Conservation (phyloP, 1,140 invertebrate species). For the Lasaia peninsularis region DNA sequence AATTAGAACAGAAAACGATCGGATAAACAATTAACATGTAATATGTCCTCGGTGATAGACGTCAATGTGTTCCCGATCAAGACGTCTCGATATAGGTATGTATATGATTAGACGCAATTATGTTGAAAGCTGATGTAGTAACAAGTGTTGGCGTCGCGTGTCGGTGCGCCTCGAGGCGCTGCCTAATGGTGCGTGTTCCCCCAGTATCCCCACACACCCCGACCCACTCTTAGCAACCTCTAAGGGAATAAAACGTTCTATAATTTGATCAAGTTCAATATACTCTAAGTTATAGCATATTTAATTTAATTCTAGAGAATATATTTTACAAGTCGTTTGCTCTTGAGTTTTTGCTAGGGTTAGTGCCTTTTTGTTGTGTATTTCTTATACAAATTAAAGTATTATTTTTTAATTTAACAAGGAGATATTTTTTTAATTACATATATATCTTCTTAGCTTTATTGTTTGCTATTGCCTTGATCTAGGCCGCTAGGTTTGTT, state of each 20-base stretch:
- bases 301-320: conserved; percentile 12
- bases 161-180: conserved; percentile 42
- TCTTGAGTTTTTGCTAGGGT: background rate
- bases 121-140: conserved; percentile 56
- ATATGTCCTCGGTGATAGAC: background rate
- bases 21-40: conserved; percentile 3
- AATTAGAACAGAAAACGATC: background rate
- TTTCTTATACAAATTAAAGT: too few species aligned
- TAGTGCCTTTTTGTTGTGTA: too few species aligned
- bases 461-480: too few species aligned
- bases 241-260: conserved; percentile 27
- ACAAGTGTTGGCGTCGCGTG: conserved; percentile 62
- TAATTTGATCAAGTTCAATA: conserved; percentile 33
- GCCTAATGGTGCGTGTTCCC: conserved; percentile 65
- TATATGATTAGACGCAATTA: conserved; percentile 60
- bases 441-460: too few species aligned
- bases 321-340: background rate
- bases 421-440: too few species aligned
- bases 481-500: too few species aligned
- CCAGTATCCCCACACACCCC: conserved; percentile 32
- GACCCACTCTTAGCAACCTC: conserved; percentile 30
- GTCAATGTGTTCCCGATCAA: background rate
- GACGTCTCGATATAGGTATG: conserved; percentile 2
- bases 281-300: conserved; percentile 21
- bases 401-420: too few species aligned